Base-by-base conservation (phyloP, 2,113 vertebrate species). In the Xyliphius kryptos region DNA sequence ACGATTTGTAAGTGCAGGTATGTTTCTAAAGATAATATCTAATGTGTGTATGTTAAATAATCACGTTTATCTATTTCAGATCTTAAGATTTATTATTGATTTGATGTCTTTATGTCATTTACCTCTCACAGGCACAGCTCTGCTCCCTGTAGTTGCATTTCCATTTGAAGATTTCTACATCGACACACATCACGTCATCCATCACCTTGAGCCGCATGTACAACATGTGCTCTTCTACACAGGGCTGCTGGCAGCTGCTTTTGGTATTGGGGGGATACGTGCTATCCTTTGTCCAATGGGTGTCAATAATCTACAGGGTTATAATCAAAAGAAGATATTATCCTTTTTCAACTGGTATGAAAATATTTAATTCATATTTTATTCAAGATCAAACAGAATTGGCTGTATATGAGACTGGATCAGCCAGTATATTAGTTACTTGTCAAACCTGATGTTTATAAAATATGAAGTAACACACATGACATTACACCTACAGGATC, bases 331-430 rank as follows among this genome's bases (percentile, higher is more conserved):
- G 73, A 84, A 89, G 69, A 81, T 85, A 46, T 70, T 84, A 44
- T 89, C 90, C 3, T 94, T 95, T 82, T 95, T 92, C 76, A 92
- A 92, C 85, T 92, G 93, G 91, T 94, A 67, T 60, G 89, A 82
- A 12, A 19, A 9, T 48, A 9, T 19, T 15, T 37, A 1, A 21
- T 2, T 46, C 1, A 9, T 56, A 16, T 16, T 54, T 1, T 2
- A 9, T 36, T 6, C 41, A 11, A 56, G 38, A 56, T 21, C 43
- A 6, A 20, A 26, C n/a, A n/a, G n/a, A n/a, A n/a, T n/a, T n/a
- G n/a, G n/a, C n/a, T n/a, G n/a, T n/a, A n/a, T n/a, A n/a, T n/a
- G n/a, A n/a, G n/a, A n/a, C n/a, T n/a, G n/a, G n/a, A n/a, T n/a
- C n/a, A n/a, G n/a, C n/a, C n/a, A n/a, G n/a, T n/a, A n/a, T n/a